Base-by-base conservation (phyloP, 2,113 vertebrate genomes). In the Astur gentilis region DNA sequence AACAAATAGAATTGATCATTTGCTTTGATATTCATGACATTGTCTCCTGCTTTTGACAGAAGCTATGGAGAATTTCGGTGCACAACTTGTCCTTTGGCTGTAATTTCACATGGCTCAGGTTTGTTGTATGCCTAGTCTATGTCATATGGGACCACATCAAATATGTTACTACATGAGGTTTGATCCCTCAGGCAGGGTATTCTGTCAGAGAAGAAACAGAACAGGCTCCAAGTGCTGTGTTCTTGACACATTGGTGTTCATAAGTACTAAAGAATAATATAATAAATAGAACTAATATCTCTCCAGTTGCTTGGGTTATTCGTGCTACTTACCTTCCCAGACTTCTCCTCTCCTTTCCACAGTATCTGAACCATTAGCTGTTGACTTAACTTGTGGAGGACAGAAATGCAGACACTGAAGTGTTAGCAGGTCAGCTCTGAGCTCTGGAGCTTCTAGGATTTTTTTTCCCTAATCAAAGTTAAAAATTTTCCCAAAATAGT, bases 1-100 rank as follows among this genome's bases (percentile, higher is more conserved):
- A 83, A 38, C 0, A 0, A 75, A 44, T 22, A 38, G 26, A 76
- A 32, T 23, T 55, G 52, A 50, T 67, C 0, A 5, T 71, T 85
- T 57, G 13, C 26, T 61, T 61, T 72, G 36, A 36, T 80, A 40
- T 42, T 85, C 5, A 19, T 34, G 14, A 44, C 9, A 10, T 26
- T 45, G 4, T 64, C 38, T 90, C 21, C 40, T 83, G 55, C 57
- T 76, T 76, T 85, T 90, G 73, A 79, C 34, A 32, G n/a, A 72
- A 66, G 29, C 42, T 49, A 3, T 64, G n/a, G 70, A 64, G 16
- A 72, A 55, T 55, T 32, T 38, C 32, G n/a, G 31, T 47, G 20
- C 21, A n/a, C 29, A 45, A 2, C 27, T 67, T 76, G 29, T 82
- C 17, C 38, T 75, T 79, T 14, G 12, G 16, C 47, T 87, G 26